Evolutionary conservation across 2,113 vertebrate species (phyloP).

Genomic region (Eolophus roseicapilla): DNA sequence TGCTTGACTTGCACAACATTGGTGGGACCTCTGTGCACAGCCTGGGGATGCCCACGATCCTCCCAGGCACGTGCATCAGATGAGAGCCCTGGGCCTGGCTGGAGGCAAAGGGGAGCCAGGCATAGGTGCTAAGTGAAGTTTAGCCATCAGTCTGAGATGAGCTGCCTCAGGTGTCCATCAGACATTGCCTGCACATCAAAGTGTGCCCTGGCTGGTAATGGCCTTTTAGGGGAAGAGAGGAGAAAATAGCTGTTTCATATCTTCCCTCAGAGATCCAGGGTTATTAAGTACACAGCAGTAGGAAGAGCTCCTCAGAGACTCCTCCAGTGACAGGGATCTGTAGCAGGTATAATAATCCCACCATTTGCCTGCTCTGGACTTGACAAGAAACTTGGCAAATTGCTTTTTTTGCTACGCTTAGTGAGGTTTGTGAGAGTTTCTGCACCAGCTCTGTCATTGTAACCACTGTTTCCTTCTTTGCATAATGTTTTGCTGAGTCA

Average conservation of each 20-base stretch:
- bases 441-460: neutral
- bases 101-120: neutral
- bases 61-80: neutral
- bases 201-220: neutral
- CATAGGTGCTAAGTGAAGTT: neutral
- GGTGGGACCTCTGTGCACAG: neutral
- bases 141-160: rapidly evolving
- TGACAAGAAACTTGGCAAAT: neutral
- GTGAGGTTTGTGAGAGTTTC: neutral
- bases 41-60: neutral
- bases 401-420: neutral
- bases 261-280: neutral
- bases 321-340: neutral
- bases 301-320: neutral
- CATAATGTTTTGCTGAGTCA: neutral
- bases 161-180: neutral
- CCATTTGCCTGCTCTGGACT: neutral
- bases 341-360: neutral
- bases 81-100: neutral
- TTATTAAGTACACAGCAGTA: neutral
- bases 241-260: rapidly evolving
- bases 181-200: rapidly evolving
- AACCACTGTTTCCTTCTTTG: neutral
- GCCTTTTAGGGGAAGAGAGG: neutral
- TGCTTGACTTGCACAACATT: rapidly evolving